Base-by-base conservation (phyloP, 2,797 vertebrate species). In the Amazona finschi region DNA sequence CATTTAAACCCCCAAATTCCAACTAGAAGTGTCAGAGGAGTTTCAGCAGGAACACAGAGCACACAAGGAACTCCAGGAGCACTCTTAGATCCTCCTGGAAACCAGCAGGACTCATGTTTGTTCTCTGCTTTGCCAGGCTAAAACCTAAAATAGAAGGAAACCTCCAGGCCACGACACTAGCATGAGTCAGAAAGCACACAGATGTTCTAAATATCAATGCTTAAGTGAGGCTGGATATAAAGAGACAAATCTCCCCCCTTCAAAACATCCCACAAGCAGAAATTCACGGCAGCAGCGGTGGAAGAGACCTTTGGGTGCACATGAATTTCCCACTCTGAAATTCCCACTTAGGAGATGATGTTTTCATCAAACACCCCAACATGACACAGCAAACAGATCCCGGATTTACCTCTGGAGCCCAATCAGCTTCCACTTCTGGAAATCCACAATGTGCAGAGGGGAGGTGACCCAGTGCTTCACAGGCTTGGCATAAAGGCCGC, bases 401-500 rank as follows among this genome's bases (percentile, higher is more conserved):
- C 4, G 1, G 0, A 12, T 69, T 97, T 99, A 99, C 99, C 99
- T 99, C 96, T 99, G 99, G 86, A 99, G 95, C 65, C 99, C 99
- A 25, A 99, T 98, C 90, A 99, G 98, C 96, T 99, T 99, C 99
- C 99, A 99, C 96, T 98, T 98, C 97, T 99, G 99, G 95, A 99
- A 98, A 97, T 99, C 99, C 5, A 98, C 98, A 9, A 99, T 96
- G 69, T 99, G 99, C 97, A 99, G 98, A 16, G 99, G 98, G 8
- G 98, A 98, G 4, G 98, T 98, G 85, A 99, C 96, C 99, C 99
- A 99, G 57, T 98, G 98, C 90, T 99, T 99, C 80, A 99, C 98
- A 1, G 98, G 98, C 95, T 99, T 99, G 36, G 98, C 96, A 22
- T 96, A 98, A 30, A 89, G 95, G 12, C 99, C 98, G 0, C 97